Conservation (phyloP, 2,797 vertebrate genomes). For the Otolemur crassicaudatus region DNA sequence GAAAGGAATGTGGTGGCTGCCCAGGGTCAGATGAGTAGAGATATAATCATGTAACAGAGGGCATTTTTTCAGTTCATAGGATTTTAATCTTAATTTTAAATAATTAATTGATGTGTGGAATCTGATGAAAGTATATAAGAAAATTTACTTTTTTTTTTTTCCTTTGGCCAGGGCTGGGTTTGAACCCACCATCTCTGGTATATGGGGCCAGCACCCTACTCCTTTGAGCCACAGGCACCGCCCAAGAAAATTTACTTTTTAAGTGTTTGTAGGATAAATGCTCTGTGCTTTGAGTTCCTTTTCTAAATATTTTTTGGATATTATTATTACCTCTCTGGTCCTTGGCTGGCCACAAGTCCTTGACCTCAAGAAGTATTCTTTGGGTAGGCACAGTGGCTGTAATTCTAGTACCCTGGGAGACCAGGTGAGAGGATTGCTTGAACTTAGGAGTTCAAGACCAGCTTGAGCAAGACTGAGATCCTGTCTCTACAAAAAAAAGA, state of each 20-base stretch:
- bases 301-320: slow-evolving; percentile 18
- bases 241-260: slow-evolving; percentile 9
- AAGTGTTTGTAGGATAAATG: not conserved
- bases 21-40: not conserved
- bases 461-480: not conserved
- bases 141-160: not conserved
- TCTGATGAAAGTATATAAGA: not conserved
- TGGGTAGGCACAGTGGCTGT: too few species aligned
- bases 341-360: not conserved
- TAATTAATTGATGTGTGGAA: not conserved
- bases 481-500: not conserved
- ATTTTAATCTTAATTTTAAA: slow-evolving; percentile 42
- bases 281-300: not conserved
- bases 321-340: not conserved
- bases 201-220: too few species aligned
- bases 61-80: not conserved
- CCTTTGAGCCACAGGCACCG: too few species aligned
- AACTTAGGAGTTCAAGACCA: not conserved
- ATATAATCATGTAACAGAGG: not conserved
- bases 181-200: too few species aligned
- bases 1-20: not conserved
- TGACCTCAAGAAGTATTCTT: not conserved
- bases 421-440: not conserved
- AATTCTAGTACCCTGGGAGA: too few species aligned
- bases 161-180: too few species aligned